Base-by-base conservation (phyloP, 1,140 invertebrate species). In the Meloidogyne hapla region DNA sequence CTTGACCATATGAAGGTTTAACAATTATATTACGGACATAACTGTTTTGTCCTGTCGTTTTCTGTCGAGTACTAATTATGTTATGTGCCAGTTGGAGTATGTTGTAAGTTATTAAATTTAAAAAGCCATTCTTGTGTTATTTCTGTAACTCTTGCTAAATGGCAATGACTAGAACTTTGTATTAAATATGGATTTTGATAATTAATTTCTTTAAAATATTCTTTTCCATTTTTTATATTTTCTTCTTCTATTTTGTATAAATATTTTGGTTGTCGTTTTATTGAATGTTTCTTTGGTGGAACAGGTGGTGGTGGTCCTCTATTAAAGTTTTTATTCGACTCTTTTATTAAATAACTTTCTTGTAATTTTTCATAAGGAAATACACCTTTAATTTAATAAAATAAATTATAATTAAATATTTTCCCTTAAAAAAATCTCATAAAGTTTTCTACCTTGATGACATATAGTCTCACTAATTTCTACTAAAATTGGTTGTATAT, bases 171-270 rank as follows among this genome's bases (percentile, higher is more conserved):
- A n/a, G 33, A 68, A 21, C 65, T 77, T 33, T 73, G 48, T 9
- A 79, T 38, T 61, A 79, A 66, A 56, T 79, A 79, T 8, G 78
- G 78, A 56, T 56, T 56, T 56, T 56, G 48, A 6, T 56, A 6
- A 56, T n/a, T 56, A n/a, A 56, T n/a, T n/a, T 56, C 48, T 56
- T 56, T 56, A 48, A 18, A 56, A 56, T 18, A n/a, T n/a, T n/a
- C 21, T 48, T 70, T 40, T 45, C 9, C 8, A 13, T 26, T 62
- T 28, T 25, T 63, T 63, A 15, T 23, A n/a, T 13, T 23, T 15
- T 63, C 8, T 72, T 38, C 28, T 28, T 61, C 71, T 26, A 62
- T 48, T 28, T 64, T 73, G 15, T 38, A 64, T 25, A 64, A 13
- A 40, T 73, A 63, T 25, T 21, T 64, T 9, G 21, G 28, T 23